Percentiles rank a stretch among this genome's conserved stretches.
Conservation (phyloP, 2,113 vertebrate species). For the Manacus vitellinus region DNA sequence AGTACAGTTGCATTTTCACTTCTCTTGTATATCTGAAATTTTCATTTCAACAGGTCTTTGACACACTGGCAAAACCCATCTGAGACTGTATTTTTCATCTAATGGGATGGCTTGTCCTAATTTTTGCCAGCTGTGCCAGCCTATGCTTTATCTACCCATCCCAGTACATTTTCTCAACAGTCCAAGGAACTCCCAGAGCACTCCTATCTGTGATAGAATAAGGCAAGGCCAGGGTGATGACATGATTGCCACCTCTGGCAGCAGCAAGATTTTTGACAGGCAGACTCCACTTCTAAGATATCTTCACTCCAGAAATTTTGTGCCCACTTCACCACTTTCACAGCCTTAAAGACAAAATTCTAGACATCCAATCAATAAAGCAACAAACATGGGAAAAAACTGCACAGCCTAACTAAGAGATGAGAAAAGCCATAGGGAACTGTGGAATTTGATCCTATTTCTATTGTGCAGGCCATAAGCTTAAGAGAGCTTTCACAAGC, state of each 20-base stretch:
- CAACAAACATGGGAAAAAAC: background rate
- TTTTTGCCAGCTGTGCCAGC: background rate
- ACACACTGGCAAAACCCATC: background rate
- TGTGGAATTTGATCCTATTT: background rate
- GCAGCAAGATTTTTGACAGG: background rate
- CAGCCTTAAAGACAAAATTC: background rate
- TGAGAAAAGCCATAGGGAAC: background rate
- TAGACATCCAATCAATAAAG: background rate
- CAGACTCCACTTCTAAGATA: background rate
- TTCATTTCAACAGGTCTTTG: background rate
- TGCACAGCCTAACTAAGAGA: background rate
- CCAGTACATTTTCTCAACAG: background rate
- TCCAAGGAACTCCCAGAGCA: background rate
- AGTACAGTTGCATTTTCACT: background rate
- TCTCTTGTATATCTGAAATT: background rate
- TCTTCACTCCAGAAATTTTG: background rate
- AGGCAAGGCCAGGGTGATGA: background rate
- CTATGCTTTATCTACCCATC: background rate
- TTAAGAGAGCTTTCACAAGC: background rate
- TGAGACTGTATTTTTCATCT: background rate
- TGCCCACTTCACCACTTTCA: background rate
- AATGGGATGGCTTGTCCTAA: background rate
- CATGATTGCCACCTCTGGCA: rapidly evolving
- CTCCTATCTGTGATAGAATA: background rate
- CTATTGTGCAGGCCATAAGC: background rate